A percentile compares a stretch with the other conserved stretches of the same genome.
These are phyloP conservation scores for Eupithecia tripunctaria DNA, from an alignment of 2,888 invertebrate genomes.

Conservation along the genomic window DNA sequence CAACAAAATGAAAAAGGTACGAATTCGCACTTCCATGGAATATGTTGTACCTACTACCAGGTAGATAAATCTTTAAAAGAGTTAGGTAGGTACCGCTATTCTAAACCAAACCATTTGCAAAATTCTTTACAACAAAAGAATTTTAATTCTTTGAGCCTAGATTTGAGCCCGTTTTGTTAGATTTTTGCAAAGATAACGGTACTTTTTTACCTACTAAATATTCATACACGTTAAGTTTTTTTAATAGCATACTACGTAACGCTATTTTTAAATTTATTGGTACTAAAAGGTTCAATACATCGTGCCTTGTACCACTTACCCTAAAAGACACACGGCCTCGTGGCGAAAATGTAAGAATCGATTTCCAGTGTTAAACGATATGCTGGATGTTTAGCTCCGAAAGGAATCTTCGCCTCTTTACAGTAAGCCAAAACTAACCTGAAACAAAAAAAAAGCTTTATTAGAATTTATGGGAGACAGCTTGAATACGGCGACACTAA, in stretches of 20 bases:
- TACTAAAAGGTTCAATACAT: not conserved
- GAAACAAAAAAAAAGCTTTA: constrained; percentile 10
- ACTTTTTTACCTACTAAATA: not conserved
- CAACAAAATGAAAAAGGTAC: too few species aligned
- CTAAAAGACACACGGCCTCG: not conserved
- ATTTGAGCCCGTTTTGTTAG: not conserved
- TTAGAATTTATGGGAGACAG: not conserved
- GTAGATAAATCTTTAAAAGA: not conserved
- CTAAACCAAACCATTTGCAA: not conserved
- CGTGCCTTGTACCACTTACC: not conserved
- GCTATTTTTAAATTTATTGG: not conserved
- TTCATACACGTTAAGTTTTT: not conserved
- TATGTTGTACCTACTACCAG: not conserved
- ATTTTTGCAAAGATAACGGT: not conserved
- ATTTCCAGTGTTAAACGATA: not conserved
- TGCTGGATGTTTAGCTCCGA: not conserved
- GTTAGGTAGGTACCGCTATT: not conserved
- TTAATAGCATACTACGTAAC: not conserved
- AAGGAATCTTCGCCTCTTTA: not conserved
- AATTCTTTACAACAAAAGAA: not conserved
- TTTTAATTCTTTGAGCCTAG: not conserved
- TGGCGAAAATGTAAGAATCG: not conserved
- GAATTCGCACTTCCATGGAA: not conserved
- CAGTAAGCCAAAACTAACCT: constrained; percentile 15
- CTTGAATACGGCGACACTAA: too few species aligned